Percentiles rank a stretch among this genome's conserved stretches.
phyloP scores from a whole-genome alignment of 2,888 invertebrate genomes.

The Epistrophella euchroma region DNA sequence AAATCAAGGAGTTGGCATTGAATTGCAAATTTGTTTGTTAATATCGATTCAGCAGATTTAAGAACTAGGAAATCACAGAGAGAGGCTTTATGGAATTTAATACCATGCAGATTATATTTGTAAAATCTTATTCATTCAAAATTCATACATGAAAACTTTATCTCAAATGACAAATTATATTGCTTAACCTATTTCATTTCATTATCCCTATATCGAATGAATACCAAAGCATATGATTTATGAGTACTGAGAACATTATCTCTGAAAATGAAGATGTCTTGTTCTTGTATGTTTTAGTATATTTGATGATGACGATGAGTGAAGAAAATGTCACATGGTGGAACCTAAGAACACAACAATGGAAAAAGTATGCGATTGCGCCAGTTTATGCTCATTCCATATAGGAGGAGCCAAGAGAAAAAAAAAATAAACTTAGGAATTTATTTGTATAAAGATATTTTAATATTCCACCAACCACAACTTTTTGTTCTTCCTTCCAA shows the following conservation, averaged over 20 bases:
- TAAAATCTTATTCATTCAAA: neutral
- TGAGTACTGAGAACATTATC: slow-evolving; percentile 5
- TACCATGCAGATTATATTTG: neutral
- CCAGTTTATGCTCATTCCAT: slow-evolving; percentile 44
- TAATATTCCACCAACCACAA: slow-evolving; percentile 43
- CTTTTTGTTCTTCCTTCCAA: slow-evolving; percentile 26
- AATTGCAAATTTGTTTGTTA: slow-evolving; percentile 30
- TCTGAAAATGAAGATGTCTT: slow-evolving; percentile 1
- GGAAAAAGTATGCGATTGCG: slow-evolving; percentile 57
- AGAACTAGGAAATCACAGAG: neutral
- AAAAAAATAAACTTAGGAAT: slow-evolving; percentile 40
- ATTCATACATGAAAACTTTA: neutral
- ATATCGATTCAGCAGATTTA: slow-evolving; percentile 16
- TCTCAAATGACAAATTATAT: neutral
- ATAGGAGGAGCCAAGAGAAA: slow-evolving; percentile 60
- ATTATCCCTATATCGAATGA: neutral
- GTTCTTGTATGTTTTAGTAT: neutral
- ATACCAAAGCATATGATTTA: neutral
- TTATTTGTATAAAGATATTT: slow-evolving; percentile 39
- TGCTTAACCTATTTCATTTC: neutral
- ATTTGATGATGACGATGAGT: neutral
- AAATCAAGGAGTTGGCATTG: slow-evolving; percentile 24
- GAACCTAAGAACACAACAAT: slow-evolving; percentile 56
- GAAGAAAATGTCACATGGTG: slow-evolving; percentile 60
- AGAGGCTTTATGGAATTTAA: slow-evolving; percentile 2